phyloP scores from a whole-genome alignment of 2,888 invertebrate genomes.

The Physocephala rufipes region DNA sequence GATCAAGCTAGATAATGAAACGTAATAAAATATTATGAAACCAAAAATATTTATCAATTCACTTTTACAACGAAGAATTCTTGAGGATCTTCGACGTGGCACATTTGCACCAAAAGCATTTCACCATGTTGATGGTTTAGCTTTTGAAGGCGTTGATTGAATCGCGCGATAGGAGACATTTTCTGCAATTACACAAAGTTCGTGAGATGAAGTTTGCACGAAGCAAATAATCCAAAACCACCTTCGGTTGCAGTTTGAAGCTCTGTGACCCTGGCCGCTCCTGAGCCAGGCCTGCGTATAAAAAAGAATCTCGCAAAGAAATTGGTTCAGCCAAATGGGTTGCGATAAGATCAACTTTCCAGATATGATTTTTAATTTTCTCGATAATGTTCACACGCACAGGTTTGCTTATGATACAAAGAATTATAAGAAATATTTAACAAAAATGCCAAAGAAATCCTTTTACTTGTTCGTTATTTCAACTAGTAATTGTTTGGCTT shows the following conservation, averaged over 20 bases:
- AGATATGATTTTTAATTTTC: slow-evolving; percentile 47
- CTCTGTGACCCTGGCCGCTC: slow-evolving; percentile 44
- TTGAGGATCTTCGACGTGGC: slow-evolving; percentile 72
- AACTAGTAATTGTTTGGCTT: slow-evolving; percentile 69
- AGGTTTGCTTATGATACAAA: slow-evolving; percentile 46
- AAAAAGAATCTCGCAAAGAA: slow-evolving; percentile 65
- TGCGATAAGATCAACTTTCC: slow-evolving; percentile 66
- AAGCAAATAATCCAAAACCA: slow-evolving; percentile 21
- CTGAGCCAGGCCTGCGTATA: slow-evolving; percentile 59
- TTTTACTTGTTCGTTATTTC: slow-evolving; percentile 72
- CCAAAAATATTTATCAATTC: background rate
- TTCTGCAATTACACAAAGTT: slow-evolving; percentile 39
- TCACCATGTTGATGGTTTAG: slow-evolving; percentile 47
- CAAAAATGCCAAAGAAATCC: background rate
- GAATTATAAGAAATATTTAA: background rate
- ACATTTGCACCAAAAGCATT: slow-evolving; percentile 67
- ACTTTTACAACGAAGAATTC: slow-evolving; percentile 76
- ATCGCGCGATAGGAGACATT: slow-evolving; percentile 44
- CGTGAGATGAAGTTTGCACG: background rate
- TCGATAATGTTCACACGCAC: slow-evolving; percentile 50
- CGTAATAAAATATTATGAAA: background rate
- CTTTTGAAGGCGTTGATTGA: slow-evolving; percentile 48
- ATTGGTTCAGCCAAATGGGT: slow-evolving; percentile 55
- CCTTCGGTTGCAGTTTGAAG: slow-evolving; percentile 44
- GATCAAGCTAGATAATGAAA: slow-evolving; percentile 44